Evolutionary conservation across 1,140 invertebrate species (phyloP).

Genomic region (Parapsyche elsis): DNA sequence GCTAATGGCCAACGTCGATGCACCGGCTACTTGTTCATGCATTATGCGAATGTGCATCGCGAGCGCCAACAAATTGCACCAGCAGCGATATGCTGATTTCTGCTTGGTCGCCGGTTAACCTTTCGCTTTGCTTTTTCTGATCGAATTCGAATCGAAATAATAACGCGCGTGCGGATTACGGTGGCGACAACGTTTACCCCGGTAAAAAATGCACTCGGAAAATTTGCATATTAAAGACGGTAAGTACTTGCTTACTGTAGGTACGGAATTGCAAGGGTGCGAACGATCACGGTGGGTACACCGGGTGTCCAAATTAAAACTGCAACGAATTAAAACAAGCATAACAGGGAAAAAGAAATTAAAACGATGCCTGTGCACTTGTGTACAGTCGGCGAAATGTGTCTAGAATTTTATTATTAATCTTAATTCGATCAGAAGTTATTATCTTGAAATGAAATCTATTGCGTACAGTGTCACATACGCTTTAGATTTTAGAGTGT

Average conservation of each 20-base stretch:
- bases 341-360: conserved; percentile 34
- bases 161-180: conserved; percentile 20
- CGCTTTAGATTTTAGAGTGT: no score
- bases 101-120: background rate
- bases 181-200: conserved; percentile 25
- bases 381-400: background rate
- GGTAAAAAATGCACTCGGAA: conserved; percentile 42
- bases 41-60: conserved; percentile 27
- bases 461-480: no score
- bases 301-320: conserved; percentile 54
- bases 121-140: background rate
- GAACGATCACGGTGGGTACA: conserved; percentile 1
- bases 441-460: no score
- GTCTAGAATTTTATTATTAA: no score
- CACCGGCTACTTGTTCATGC: conserved; percentile 15
- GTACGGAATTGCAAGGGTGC: conserved; percentile 8
- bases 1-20: conserved; percentile 43
- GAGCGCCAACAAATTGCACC: conserved; percentile 24
- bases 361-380: background rate
- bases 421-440: no score
- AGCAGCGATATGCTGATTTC: no score
- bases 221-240: conserved; percentile 55
- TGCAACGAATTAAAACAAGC: conserved; percentile 50
- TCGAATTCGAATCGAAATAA: conserved; percentile 30
- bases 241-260: background rate